phyloP scores from a whole-genome alignment of 2,113 vertebrate species.

The Diglossa brunneiventris region DNA sequence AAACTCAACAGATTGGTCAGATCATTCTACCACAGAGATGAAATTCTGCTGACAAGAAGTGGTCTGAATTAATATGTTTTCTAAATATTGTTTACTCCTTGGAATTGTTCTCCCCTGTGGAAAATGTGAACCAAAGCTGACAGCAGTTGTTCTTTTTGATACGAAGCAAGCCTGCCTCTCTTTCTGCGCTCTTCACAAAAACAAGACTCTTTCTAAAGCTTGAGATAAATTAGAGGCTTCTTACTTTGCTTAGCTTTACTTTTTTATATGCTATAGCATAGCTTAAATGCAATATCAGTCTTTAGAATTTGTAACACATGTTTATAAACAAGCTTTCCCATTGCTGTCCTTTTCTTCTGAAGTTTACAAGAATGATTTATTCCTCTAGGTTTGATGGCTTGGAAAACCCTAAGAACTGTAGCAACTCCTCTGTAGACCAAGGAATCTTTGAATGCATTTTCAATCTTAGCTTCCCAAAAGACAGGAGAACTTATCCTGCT shows the following conservation, averaged over 20 bases:
- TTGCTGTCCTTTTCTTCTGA: not conserved
- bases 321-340: not conserved
- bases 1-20: not conserved
- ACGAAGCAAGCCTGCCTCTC: not conserved
- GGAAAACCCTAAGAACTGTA: not conserved
- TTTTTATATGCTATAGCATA: not conserved
- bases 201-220: not conserved
- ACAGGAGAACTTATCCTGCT: not conserved
- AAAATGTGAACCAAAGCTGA: not conserved
- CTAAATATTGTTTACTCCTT: not conserved
- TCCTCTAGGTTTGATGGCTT: slow-evolving; percentile 24
- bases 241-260: not conserved
- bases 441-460: slow-evolving; percentile 28
- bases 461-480: not conserved
- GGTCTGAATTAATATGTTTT: not conserved
- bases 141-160: not conserved
- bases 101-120: not conserved
- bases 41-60: not conserved
- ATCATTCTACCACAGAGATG: not conserved
- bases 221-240: not conserved
- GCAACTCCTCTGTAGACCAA: not conserved
- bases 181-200: not conserved
- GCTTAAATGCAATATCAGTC: not conserved
- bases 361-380: not conserved
- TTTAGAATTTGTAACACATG: not conserved